A percentile compares a stretch with the other conserved stretches of the same genome.
phyloP scores from a whole-genome alignment of 2,797 vertebrate species.

The Lepilemur ruficaudatus region DNA sequence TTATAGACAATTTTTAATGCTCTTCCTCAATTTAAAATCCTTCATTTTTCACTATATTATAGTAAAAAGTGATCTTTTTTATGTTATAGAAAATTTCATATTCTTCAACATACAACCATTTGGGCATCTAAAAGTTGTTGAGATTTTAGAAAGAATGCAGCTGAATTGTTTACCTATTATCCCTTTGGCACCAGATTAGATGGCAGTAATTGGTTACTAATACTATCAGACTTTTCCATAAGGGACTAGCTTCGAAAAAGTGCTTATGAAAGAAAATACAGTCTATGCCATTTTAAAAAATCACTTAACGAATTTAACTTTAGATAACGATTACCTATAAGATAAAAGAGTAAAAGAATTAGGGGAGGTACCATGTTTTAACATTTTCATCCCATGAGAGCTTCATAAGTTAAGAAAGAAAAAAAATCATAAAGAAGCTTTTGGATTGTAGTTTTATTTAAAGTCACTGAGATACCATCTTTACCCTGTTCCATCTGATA shows the following conservation, averaged over 20 bases:
- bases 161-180: not conserved
- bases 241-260: slow-evolving; percentile 27
- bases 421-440: not conserved
- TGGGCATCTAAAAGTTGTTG: not conserved
- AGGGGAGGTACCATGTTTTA: not conserved
- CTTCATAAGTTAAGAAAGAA: slow-evolving; percentile 4
- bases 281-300: slow-evolving; percentile 40
- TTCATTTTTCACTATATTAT: not conserved
- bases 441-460: not conserved
- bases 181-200: not conserved
- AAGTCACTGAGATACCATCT: not conserved
- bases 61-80: not conserved
- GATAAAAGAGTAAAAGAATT: slow-evolving; percentile 43
- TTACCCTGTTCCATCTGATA: not conserved
- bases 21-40: not conserved
- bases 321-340: slow-evolving; percentile 51
- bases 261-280: not conserved
- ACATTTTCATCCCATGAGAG: slow-evolving; percentile 36
- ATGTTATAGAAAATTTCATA: not conserved
- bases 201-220: not conserved
- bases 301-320: slow-evolving; percentile 58
- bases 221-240: not conserved
- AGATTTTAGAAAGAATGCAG: not conserved
- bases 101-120: not conserved
- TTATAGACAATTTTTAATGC: not conserved